Base-by-base conservation (phyloP, 2,888 invertebrate genomes). In the Andrena haemorrhoa region DNA sequence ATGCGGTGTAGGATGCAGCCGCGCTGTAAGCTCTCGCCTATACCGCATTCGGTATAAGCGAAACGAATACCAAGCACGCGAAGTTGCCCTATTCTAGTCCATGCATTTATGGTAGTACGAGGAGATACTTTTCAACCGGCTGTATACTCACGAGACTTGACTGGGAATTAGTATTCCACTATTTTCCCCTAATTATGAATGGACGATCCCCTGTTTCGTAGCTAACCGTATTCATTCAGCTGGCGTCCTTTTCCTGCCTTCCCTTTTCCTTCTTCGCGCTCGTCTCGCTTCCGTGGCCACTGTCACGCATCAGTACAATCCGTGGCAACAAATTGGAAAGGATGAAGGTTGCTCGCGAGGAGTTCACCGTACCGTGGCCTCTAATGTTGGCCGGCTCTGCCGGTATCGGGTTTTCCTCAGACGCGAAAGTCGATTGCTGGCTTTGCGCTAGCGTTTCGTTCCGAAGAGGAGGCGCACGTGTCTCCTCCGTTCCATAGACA, bases 301-400 rank as follows among this genome's bases (percentile, higher is more conserved):
- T 84, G 86, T 79, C 77, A 74, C 64, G 83, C 79, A 61, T 79
- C 78, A 71, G 65, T 51, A 77, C 68, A 58, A 58, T 47, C 29
- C 69, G 60, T 63, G 76, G 64, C 69, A 79, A 75, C 84, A 86
- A 86, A 83, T 88, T 79, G 83, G 79, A 82, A 84, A 86, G 80
- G 70, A 86, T 82, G 79, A 85, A 76, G 76, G 75, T 76, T 79
- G 74, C 75, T 79, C 77, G 64, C 81, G 75, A 83, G 80, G 82
- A 78, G 86, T 88, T 89, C 85, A 86, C 82, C 75, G 85, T 87
- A 87, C 85, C 86, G 83, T 88, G 78, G 82, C 86, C 87, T 76
- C 68, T 78, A 72, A 56, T 70, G 53, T 41, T 16, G 56, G 53
- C 26, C 49, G 63, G 58, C 73, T 70, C 77, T n/a, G 33, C n/a